Conservation (phyloP, 1,140 invertebrate genomes). For the Sesamia nonagrioides region DNA sequence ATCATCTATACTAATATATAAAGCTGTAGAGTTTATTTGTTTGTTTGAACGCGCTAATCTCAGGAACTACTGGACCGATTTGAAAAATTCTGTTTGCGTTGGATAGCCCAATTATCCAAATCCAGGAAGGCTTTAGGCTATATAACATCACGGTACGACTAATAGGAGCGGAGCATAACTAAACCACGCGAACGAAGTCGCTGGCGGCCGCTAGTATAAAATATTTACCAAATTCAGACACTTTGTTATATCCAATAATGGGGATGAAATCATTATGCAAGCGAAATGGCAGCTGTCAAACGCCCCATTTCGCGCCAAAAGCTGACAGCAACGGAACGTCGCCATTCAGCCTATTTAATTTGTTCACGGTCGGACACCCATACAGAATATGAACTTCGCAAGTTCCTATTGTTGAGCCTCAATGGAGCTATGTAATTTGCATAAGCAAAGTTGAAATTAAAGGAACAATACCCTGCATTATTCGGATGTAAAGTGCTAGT, state of each 20-base stretch:
- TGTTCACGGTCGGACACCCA: constrained; percentile 19
- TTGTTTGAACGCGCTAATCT: no score
- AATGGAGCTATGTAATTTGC: constrained; percentile 54
- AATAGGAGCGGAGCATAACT: no score
- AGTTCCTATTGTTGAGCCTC: constrained; percentile 42
- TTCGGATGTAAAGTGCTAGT: constrained; percentile 40
- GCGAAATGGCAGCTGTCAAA: constrained; percentile 41
- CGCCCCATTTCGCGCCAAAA: constrained; percentile 31
- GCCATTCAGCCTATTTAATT: constrained; percentile 37
- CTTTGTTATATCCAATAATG: neutral
- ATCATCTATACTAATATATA: no score
- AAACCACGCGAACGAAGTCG: no score
- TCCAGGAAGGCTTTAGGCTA: no score
- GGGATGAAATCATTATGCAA: constrained; percentile 20
- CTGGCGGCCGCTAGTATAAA: no score
- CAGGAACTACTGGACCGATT: no score
- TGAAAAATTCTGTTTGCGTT: no score
- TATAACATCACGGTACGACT: no score
- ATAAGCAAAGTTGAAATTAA: constrained; percentile 60
- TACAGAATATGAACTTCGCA: constrained; percentile 26
- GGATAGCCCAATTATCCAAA: no score
- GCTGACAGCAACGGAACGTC: constrained; percentile 14
- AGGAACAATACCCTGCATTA: constrained; percentile 58
- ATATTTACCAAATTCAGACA: neutral
- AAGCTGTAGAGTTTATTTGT: no score